A percentile compares a stretch with the other conserved stretches of the same genome.
These are phyloP conservation scores for Corydoras maculifer DNA, from an alignment of 2,113 vertebrate genomes.

Conservation along the genomic window DNA sequence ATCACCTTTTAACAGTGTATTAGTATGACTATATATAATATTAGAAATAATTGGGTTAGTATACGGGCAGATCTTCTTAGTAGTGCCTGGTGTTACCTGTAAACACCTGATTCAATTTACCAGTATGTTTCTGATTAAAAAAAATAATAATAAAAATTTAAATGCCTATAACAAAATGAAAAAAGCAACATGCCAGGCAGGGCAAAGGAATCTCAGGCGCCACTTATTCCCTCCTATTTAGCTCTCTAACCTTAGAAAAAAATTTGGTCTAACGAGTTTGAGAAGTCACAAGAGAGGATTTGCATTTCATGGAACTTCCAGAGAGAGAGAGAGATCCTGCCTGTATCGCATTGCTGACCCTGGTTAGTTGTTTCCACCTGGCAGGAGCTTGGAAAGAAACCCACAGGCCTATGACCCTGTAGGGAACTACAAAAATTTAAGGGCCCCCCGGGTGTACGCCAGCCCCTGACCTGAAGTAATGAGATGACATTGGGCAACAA, in stretches of 20 bases:
- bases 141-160: background rate
- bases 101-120: no score
- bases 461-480: constrained; percentile 39
- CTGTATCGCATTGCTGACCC: constrained; percentile 46
- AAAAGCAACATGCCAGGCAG: constrained; percentile 22
- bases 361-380: constrained; percentile 42
- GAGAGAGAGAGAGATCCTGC: constrained; percentile 35
- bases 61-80: no score
- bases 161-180: constrained; percentile 20
- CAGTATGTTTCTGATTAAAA: no score
- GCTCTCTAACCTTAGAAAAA: constrained; percentile 22
- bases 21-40: no score
- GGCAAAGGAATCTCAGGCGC: constrained; percentile 3
- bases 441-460: constrained; percentile 18
- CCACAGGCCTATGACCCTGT: constrained; percentile 31
- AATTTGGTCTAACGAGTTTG: constrained; percentile 49
- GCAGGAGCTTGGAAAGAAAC: constrained; percentile 35
- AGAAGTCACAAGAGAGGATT: constrained; percentile 46
- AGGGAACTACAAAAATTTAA: constrained; percentile 8
- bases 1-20: no score
- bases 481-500: constrained; percentile 35
- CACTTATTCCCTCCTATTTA: constrained; percentile 12
- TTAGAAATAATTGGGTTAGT: no score
- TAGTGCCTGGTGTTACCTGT: no score
- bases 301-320: constrained; percentile 41